Evolutionary conservation across 1,140 invertebrate genomes (phyloP), one percentile per base, ranked within the genome.

Genomic region (Homalodisca vitripennis): DNA sequence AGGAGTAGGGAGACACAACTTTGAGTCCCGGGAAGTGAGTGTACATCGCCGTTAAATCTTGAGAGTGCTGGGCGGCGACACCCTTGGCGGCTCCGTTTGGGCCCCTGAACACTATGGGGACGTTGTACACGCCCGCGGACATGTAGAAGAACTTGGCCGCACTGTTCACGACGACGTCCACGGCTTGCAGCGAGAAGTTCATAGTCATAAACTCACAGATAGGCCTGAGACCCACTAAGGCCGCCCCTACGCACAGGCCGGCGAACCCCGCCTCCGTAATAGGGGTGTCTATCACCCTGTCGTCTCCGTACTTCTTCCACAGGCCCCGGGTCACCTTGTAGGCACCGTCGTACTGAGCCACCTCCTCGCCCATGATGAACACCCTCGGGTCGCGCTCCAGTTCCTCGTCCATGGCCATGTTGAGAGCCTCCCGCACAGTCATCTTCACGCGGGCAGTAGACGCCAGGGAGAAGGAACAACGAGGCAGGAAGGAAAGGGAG

Each of bases 181-280:
- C 99, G 26, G 96, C 94, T 87, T 99, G 98, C 97, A 99, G 98
- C 1, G 97, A 91, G 80, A 99, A 99, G 81, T 99, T 99, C 79
- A 96, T 98, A 0, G 98, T 99, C 98, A 99, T 99, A 79, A 98
- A 99, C 82, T 99, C 98, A 80, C 97, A 98, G 71, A 99, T 88
- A 0, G 98, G 98, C 77, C 89, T 83, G 20, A 99, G 82, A 0
- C 97, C 97, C 72, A 89, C 89, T 86, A 99, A 93, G 0, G 97
- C 98, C 73, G 97, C 93, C 64, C 98, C 98, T 48, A 97, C 93
- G 30, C 97, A 95, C 60, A 99, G 91, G 71, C 98, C 97, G 73
- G 93, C 87, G 83, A 99, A 99, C 13, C 98, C 97, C 82, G 93
- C 90, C 84, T 99, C 98, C 24, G 97, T 98, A 76, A 99, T 99